Evolutionary conservation across 2,797 vertebrate genomes (phyloP).

Genomic region (Hafferia zeledoni): DNA sequence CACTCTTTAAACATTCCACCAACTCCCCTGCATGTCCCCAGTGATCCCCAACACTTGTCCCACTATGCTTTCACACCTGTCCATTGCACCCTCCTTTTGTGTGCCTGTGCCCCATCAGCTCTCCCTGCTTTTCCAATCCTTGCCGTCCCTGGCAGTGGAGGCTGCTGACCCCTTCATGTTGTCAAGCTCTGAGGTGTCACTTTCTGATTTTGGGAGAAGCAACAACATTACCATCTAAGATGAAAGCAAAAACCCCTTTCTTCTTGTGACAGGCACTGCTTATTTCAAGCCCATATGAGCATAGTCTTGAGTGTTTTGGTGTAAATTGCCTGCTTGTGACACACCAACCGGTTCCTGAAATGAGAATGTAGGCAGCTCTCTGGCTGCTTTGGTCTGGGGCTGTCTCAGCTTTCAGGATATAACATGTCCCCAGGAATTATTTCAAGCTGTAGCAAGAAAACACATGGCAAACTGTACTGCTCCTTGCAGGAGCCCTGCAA

Average conservation of each 20-base stretch:
- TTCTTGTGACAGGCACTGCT: background rate
- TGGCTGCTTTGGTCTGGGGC: background rate
- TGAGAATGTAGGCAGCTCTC: background rate
- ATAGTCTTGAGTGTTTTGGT: background rate
- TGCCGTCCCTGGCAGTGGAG: background rate
- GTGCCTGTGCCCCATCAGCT: background rate
- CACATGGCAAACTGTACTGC: background rate
- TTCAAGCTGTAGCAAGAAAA: slow-evolving; percentile 36
- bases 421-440: background rate
- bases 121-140: background rate
- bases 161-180: background rate
- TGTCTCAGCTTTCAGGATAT: slow-evolving; percentile 48
- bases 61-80: background rate
- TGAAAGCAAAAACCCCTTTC: background rate
- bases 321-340: background rate
- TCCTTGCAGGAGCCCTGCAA: background rate
- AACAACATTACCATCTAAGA: background rate
- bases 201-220: background rate
- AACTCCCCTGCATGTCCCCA: background rate
- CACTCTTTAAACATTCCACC: background rate
- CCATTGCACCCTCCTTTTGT: background rate
- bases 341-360: accelerated
- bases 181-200: background rate
- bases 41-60: background rate
- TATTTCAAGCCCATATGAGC: background rate